A percentile compares a stretch with the other conserved stretches of the same genome.
phyloP scores from a whole-genome alignment of 2,113 vertebrate genomes.

The Stigmatopora nigra region DNA sequence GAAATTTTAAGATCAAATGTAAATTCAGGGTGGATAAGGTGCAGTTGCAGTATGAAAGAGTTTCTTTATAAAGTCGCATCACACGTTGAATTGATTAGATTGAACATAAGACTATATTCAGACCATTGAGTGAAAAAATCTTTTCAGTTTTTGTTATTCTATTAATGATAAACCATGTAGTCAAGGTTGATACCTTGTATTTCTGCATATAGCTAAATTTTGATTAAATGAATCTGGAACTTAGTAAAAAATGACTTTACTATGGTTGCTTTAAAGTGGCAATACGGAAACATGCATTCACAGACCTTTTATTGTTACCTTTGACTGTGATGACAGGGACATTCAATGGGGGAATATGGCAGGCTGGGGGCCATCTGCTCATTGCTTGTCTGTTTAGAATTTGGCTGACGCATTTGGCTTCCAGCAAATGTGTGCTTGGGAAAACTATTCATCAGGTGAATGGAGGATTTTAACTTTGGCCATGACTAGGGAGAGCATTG shows the following conservation, averaged over 20 bases:
- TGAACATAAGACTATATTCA: too few relatives aligned
- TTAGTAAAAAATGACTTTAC: slow-evolving; percentile 10
- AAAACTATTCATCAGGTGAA: slow-evolving; percentile 2
- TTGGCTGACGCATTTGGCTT: slow-evolving; percentile 10
- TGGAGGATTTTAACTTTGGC: background rate
- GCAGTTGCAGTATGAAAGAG: too few relatives aligned
- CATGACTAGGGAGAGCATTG: background rate
- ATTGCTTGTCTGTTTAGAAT: slow-evolving; percentile 2
- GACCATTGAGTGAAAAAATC: too few relatives aligned
- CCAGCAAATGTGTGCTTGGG: background rate
- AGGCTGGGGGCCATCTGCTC: background rate
- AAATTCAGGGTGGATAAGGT: too few relatives aligned
- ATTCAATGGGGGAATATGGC: background rate
- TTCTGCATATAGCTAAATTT: background rate
- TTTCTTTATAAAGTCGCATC: too few relatives aligned
- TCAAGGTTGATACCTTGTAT: background rate
- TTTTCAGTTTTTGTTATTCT: too few relatives aligned
- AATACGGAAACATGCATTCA: slow-evolving; percentile 1
- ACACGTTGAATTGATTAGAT: too few relatives aligned
- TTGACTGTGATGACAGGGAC: background rate
- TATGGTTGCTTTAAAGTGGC: slow-evolving; percentile 28
- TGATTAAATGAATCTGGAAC: slow-evolving; percentile 11
- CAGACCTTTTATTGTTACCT: slow-evolving; percentile 13
- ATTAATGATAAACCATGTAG: background rate
- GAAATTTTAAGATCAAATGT: too few relatives aligned